Evolutionary conservation across 1,140 invertebrate genomes (phyloP), one percentile per base, ranked within the genome.

Genomic region (Zophobas morio): DNA sequence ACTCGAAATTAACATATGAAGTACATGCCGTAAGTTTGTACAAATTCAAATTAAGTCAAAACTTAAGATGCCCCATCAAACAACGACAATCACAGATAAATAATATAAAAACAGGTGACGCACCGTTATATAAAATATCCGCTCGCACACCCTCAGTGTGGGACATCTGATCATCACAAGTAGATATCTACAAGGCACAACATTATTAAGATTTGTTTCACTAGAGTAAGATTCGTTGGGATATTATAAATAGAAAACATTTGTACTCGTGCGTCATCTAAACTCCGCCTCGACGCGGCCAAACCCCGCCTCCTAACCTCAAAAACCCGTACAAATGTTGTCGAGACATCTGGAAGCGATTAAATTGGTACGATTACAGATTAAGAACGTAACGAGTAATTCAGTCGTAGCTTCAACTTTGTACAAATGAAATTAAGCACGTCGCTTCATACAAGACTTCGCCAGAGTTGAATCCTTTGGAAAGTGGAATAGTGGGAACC

Each of bases 131-230:
- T 46, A 60, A 32, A 60, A 60, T 35, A 60, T n/a, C 36, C 35
- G 56, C 56, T 66, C 60, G 42, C 36, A 63, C 42, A 36, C 56
- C 57, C 42, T 40, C 37, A 66, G 56, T 66, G 39, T 32, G 39
- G 60, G 60, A 39, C 39, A 46, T 66, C 60, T 2, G 37, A 42
- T 42, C 39, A 66, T 66, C 60, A 66, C 60, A 66, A 66, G 60
- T 66, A 66, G 60, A 66, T 66, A 66, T 66, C 33, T 66, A 42
- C 60, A 42, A 66, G 37, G 39, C 2, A 42, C 37, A 40, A 32
- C 20, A 66, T 66, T 63, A 57, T 63, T 66, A 66, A 66, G 60
- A 66, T 66, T 66, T 66, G 39, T 57, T 57, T 53, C 49, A 60
- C 37, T 66, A 66, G 60, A 66, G 42, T 37, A 66, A 66, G 42